Conservation (phyloP, 2,888 invertebrate species). For the Chromoteleia sp. region DNA sequence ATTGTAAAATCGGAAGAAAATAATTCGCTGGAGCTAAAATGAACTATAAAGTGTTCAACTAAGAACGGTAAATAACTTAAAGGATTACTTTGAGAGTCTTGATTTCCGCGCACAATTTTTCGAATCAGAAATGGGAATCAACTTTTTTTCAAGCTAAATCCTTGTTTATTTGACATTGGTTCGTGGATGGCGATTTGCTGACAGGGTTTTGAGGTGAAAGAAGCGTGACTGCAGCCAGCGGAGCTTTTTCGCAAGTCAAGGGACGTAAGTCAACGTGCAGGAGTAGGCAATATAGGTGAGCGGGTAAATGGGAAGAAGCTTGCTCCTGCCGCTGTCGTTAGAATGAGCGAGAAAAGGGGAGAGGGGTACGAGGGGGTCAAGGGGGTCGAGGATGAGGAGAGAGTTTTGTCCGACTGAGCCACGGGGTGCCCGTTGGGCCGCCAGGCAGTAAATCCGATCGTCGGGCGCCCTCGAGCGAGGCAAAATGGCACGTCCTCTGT, state of each 20-base stretch:
- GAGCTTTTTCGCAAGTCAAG: constrained; percentile 61
- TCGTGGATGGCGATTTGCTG: constrained; percentile 52
- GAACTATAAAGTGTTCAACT: too few species aligned
- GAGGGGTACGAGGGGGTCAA: constrained; percentile 53
- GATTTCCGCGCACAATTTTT: neutral
- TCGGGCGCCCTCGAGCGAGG: constrained; percentile 76
- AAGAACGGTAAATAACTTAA: neutral
- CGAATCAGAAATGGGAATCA: constrained; percentile 14
- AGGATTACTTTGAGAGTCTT: neutral
- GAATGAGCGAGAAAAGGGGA: constrained; percentile 53
- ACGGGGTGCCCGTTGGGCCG: constrained; percentile 76
- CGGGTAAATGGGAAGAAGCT: constrained; percentile 70
- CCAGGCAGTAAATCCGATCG: constrained; percentile 79
- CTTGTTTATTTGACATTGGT: constrained; percentile 57
- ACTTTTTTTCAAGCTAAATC: constrained; percentile 14
- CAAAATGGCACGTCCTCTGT: constrained; percentile 76
- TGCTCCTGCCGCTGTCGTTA: constrained; percentile 61
- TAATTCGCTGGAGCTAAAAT: too few species aligned
- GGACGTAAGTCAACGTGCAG: constrained; percentile 66
- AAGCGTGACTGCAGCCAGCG: constrained; percentile 46
- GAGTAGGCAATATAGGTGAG: constrained; percentile 67
- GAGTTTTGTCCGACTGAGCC: constrained; percentile 71
- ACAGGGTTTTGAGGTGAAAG: constrained; percentile 47
- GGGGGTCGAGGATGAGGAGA: constrained; percentile 61
- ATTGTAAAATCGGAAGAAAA: too few species aligned